Percentiles rank a stretch among this genome's conserved stretches.
phyloP scores from a whole-genome alignment of 2,113 vertebrate genomes.

The Neogale vison region DNA sequence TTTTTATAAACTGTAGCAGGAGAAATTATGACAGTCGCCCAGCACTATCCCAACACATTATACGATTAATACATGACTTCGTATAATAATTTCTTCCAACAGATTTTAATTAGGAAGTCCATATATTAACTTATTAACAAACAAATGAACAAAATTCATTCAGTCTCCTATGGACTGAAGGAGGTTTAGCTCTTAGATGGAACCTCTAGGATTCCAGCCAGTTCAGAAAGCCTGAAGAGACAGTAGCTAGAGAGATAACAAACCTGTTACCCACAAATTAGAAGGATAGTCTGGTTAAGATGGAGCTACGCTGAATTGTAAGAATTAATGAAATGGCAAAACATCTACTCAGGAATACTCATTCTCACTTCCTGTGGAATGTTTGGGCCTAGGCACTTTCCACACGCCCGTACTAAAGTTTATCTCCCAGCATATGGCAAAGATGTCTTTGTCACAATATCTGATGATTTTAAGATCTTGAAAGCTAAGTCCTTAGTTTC shows the following conservation, averaged over 20 bases:
- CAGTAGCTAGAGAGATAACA: not conserved
- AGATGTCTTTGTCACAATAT: not conserved
- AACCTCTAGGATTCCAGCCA: constrained; percentile 47
- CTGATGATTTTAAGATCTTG: not conserved
- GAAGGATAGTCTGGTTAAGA: not conserved
- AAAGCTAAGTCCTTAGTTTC: not conserved
- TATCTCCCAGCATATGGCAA: not conserved
- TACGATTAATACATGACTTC: constrained; percentile 71
- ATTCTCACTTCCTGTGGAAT: not conserved
- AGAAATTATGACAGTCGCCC: constrained; percentile 77
- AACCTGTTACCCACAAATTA: not conserved
- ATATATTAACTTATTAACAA: constrained; percentile 22
- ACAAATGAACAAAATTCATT: constrained; percentile 26
- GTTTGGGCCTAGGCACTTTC: not conserved
- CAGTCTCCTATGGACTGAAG: constrained; percentile 22
- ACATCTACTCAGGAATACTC: not conserved
- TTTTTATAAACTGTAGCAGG: constrained; percentile 78
- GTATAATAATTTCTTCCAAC: constrained; percentile 70
- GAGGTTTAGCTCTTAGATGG: constrained; percentile 32
- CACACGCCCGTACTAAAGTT: not conserved
- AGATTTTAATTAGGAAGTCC: constrained; percentile 66
- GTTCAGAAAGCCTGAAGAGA: constrained; percentile 39
- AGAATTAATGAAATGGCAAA: not conserved
- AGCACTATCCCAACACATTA: constrained; percentile 78
- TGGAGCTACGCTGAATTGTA: not conserved